Evolutionary conservation across 1,140 invertebrate species (phyloP).

Genomic region (Luehdorfia chinensis): DNA sequence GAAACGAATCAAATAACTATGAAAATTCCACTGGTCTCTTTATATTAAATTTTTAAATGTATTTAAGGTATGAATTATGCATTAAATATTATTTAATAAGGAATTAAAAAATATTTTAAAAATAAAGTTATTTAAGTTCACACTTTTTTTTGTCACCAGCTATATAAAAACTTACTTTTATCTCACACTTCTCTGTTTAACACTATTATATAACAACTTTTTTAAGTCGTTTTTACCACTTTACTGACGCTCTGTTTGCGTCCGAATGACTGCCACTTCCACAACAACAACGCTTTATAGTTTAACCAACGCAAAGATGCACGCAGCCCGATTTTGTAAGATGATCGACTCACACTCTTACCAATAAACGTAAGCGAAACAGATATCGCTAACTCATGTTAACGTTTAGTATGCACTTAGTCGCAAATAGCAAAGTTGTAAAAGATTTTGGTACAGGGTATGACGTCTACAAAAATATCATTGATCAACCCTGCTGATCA

Average conservation of each 20-base stretch:
- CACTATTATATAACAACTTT: constrained; percentile 38
- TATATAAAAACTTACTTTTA: constrained; percentile 59
- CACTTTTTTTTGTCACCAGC: constrained; percentile 18
- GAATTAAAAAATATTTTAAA: no score
- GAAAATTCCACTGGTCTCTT: no score
- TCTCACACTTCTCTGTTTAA: constrained; percentile 46
- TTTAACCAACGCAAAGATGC: constrained; percentile 68
- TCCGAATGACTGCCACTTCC: constrained; percentile 64
- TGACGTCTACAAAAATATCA: constrained; percentile 53
- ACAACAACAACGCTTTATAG: constrained; percentile 69
- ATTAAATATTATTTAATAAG: no score
- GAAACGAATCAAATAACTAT: no score
- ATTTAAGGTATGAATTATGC: no score
- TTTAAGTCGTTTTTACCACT: constrained; percentile 49
- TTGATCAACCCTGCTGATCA: constrained; percentile 66
- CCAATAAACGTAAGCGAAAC: constrained; percentile 32
- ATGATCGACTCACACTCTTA: constrained; percentile 53
- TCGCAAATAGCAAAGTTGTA: neutral
- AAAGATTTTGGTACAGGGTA: constrained; percentile 41
- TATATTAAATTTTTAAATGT: no score
- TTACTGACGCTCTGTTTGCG: constrained; percentile 62
- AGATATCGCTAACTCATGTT: constrained; percentile 16
- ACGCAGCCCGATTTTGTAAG: constrained; percentile 70
- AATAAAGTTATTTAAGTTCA: no score
- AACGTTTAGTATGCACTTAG: constrained; percentile 1